phyloP scores from a whole-genome alignment of 2,888 invertebrate genomes.

The Gordius sp. region DNA sequence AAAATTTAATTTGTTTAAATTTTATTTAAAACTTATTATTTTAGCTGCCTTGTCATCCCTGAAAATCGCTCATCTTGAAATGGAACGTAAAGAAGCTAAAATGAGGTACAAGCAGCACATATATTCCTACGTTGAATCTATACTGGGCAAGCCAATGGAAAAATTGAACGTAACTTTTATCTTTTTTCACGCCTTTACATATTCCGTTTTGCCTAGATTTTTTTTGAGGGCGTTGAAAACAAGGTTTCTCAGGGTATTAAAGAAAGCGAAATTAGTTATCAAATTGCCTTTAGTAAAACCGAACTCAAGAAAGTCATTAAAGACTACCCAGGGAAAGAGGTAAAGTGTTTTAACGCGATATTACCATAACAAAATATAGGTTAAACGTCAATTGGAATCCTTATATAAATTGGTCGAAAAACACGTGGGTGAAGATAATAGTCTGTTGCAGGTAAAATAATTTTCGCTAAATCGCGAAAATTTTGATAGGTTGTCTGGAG shows the following conservation, averaged over 20 bases:
- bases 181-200: slow-evolving; percentile 3
- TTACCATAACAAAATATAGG: slow-evolving; percentile 27
- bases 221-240: slow-evolving; percentile 83
- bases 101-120: slow-evolving; percentile 63
- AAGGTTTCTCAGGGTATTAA: slow-evolving; percentile 76
- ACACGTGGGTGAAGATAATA: slow-evolving; percentile 64
- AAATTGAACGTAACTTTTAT: slow-evolving; percentile 47
- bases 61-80: slow-evolving; percentile 62
- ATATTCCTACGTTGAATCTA: slow-evolving; percentile 63
- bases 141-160: slow-evolving; percentile 70
- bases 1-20: neutral
- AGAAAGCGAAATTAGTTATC: slow-evolving; percentile 85
- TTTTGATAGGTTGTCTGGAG: slow-evolving; percentile 83
- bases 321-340: slow-evolving; percentile 65
- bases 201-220: slow-evolving; percentile 39
- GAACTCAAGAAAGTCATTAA: slow-evolving; percentile 75
- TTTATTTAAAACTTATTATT: neutral
- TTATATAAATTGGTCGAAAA: slow-evolving; percentile 85
- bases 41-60: slow-evolving; percentile 46
- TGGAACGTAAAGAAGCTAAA: slow-evolving; percentile 61
- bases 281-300: slow-evolving; percentile 82
- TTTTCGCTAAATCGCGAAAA: slow-evolving; percentile 62
- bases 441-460: slow-evolving; percentile 53
- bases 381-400: slow-evolving; percentile 66
- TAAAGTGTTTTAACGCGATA: slow-evolving; percentile 20